These are phyloP conservation scores for Eristalis tenax DNA, from an alignment of 2,888 invertebrate genomes.

Conservation along the genomic window DNA sequence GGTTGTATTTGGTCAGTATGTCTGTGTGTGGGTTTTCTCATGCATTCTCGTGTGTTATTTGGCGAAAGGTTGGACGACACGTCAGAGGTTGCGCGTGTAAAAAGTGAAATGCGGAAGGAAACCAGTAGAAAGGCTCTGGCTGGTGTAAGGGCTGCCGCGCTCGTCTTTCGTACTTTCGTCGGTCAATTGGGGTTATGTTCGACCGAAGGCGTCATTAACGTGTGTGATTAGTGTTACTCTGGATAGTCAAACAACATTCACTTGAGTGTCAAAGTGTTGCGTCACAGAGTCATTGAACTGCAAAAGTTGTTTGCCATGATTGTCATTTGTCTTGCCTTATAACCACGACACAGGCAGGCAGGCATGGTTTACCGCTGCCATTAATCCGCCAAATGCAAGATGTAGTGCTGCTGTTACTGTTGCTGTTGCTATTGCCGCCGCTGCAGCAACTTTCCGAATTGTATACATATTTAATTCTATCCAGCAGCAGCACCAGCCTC, in stretches of 20 bases:
- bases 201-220: background rate
- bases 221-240: background rate
- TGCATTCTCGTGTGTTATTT: background rate
- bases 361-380: background rate
- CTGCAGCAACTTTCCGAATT: conserved; percentile 31
- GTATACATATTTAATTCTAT: conserved; percentile 31
- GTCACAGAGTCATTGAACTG: conserved; percentile 44
- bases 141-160: background rate
- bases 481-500: background rate
- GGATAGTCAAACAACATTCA: conserved; percentile 2
- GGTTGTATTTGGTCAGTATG: background rate
- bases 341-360: background rate
- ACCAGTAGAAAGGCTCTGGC: background rate
- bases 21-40: background rate
- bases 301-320: conserved; percentile 49
- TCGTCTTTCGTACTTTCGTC: too few relatives aligned
- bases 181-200: background rate
- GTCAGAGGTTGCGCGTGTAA: background rate
- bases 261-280: conserved; percentile 22
- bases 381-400: conserved; percentile 15
- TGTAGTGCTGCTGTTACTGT: background rate
- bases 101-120: conserved; percentile 28
- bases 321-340: conserved; percentile 26
- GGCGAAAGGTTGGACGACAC: background rate
- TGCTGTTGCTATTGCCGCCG: too few relatives aligned